These are phyloP conservation scores for Gymnocheta viridis DNA, from an alignment of 2,888 invertebrate genomes.

Conservation along the genomic window DNA sequence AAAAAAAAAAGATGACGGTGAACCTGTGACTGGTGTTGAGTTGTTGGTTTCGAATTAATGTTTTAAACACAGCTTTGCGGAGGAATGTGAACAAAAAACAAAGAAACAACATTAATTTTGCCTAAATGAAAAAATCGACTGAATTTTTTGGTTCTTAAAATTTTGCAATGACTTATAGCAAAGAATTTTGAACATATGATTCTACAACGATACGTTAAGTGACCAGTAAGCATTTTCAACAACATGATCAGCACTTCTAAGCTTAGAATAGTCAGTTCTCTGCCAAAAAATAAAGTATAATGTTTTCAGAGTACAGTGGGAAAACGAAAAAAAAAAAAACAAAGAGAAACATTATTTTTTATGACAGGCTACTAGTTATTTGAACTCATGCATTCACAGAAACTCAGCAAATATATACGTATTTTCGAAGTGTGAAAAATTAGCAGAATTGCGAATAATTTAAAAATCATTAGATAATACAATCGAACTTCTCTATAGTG, in stretches of 20 bases:
- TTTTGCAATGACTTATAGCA: constrained; percentile 70
- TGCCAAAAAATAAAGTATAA: background rate
- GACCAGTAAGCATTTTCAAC: constrained; percentile 54
- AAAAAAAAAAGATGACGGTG: constrained; percentile 6
- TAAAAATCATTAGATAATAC: too few relatives aligned
- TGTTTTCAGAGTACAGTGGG: background rate
- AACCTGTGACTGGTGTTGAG: constrained; percentile 68
- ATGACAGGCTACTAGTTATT: too few relatives aligned
- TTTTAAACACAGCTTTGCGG: constrained; percentile 40
- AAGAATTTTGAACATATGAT: constrained; percentile 73
- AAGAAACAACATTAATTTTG: background rate
- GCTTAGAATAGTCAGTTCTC: background rate
- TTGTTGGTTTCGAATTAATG: constrained; percentile 69
- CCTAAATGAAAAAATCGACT: background rate
- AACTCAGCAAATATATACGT: too few relatives aligned
- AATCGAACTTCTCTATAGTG: too few relatives aligned
- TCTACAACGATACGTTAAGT: constrained; percentile 67
- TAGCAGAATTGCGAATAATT: too few relatives aligned
- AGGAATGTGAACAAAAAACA: background rate
- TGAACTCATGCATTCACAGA: too few relatives aligned
- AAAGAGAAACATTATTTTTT: too few relatives aligned
- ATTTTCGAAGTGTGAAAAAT: too few relatives aligned
- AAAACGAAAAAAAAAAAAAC: background rate
- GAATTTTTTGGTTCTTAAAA: constrained; percentile 4
- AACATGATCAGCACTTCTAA: constrained; percentile 48